Base-by-base conservation (phyloP, 2,888 invertebrate species). In the Isotomurus palustris region DNA sequence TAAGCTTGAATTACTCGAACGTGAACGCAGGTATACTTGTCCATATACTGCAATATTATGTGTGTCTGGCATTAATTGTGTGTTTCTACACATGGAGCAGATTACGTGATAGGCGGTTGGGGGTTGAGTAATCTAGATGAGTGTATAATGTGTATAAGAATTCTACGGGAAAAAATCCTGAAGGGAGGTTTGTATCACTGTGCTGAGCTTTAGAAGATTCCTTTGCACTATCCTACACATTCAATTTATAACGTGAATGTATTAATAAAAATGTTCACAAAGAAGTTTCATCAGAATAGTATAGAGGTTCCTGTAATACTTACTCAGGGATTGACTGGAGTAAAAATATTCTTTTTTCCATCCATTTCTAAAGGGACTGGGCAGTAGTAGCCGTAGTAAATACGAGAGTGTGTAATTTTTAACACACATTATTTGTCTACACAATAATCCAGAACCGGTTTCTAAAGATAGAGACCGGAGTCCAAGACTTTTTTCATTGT, bases 391-490 rank as follows among this genome's bases (percentile, higher is more conserved):
- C n/a, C n/a, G n/a, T n/a, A n/a, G n/a, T n/a, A n/a, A n/a, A n/a
- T n/a, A n/a, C 21, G 43, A 38, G 24, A 50, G 50, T 38, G 50
- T 50, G 38, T 50, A 50, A 50, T 50, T 50, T 50, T 50, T 50
- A 50, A 27, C 48, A 49, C n/a, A n/a, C 48, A 35, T 28, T 22
- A n/a, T 29, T 29, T 14, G 25, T 27, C 38, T 43, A 43, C 43
- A 8, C 29, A 49, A 35, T 50, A 38, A n/a, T 19, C 22, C 10
- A 56, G 58, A 62, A 62, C 62, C 62, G 62, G 62, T 62, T 62
- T 61, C 58, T 56, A 58, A 54, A 58, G 57, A 58, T 58, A 58
- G 54, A 58, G 43, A 21, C 19, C 40, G 24, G 24, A 22, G 24
- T 8, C 43, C 43, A 43, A 50, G 38, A 50, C 40, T 50, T 50